Percentiles rank a stretch among this genome's conserved stretches.
Evolutionary conservation across 2,797 vertebrate species (phyloP).

Genomic region (Scomberomorus guttatus): DNA sequence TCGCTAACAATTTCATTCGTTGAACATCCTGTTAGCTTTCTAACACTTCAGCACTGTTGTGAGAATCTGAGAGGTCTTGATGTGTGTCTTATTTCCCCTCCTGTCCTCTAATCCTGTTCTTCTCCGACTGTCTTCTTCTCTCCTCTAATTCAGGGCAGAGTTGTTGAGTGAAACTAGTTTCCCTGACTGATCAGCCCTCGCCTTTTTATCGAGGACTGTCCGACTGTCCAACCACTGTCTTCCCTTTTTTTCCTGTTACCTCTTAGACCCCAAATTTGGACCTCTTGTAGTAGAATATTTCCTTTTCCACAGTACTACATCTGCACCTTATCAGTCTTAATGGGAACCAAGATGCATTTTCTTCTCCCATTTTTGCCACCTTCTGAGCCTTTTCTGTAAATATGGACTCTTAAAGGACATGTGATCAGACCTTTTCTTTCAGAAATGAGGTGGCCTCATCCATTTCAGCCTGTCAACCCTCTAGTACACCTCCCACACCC

Average conservation of each 20-base stretch:
- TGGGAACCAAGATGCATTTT: constrained; percentile 58
- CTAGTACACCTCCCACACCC: constrained; percentile 22
- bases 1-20: constrained; percentile 7
- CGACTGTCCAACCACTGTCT: constrained; percentile 82
- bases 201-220: constrained; percentile 86
- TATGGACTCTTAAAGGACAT: constrained; percentile 73
- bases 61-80: constrained; percentile 66
- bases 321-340: constrained; percentile 68
- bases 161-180: constrained; percentile 93
- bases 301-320: constrained; percentile 50
- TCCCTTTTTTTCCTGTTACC: constrained; percentile 59
- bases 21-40: neutral
- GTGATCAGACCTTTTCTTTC: constrained; percentile 61
- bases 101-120: constrained; percentile 77
- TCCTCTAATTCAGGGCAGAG: constrained; percentile 90
- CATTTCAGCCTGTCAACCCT: constrained; percentile 49
- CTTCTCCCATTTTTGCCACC: constrained; percentile 26
- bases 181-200: constrained; percentile 88
- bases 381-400: constrained; percentile 77
- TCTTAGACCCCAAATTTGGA: constrained; percentile 78
- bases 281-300: constrained; percentile 59
- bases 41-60: constrained; percentile 43
- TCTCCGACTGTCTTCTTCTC: constrained; percentile 87
- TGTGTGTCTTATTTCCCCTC: constrained; percentile 66
- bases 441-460: constrained; percentile 49